Evolutionary conservation across 2,113 vertebrate species (phyloP).

Genomic region (Pagrus major): DNA sequence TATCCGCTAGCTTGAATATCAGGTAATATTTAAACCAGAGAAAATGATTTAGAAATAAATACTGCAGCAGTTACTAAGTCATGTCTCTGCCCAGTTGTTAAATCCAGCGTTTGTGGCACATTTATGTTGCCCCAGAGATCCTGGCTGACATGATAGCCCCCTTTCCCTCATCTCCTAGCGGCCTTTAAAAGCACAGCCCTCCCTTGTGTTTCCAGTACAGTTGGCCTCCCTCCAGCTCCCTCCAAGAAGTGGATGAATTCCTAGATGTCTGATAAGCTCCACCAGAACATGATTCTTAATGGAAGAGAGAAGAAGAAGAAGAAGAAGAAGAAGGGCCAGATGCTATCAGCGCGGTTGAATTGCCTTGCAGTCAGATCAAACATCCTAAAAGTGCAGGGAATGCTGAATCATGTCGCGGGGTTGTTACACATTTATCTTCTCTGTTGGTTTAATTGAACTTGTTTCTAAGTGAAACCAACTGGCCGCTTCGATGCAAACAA

Average conservation of each 20-base stretch:
- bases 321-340: constrained; percentile 78
- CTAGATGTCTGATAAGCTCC: constrained; percentile 80
- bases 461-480: constrained; percentile 72
- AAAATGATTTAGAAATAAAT: constrained; percentile 58
- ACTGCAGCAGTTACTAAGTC: constrained; percentile 58
- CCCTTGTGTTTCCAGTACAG: constrained; percentile 64
- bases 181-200: constrained; percentile 62
- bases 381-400: constrained; percentile 64
- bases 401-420: constrained; percentile 56
- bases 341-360: constrained; percentile 75
- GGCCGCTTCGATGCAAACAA: constrained; percentile 65
- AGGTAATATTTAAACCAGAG: constrained; percentile 69
- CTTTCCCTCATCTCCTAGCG: constrained; percentile 55
- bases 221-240: constrained; percentile 70
- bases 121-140: constrained; percentile 72
- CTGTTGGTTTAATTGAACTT: constrained; percentile 72
- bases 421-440: constrained; percentile 66
- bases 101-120: constrained; percentile 74
- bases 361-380: constrained; percentile 71
- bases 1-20: constrained; percentile 37
- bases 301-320: constrained; percentile 75
- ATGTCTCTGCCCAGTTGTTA: constrained; percentile 72
- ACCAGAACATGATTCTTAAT: constrained; percentile 78
- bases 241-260: constrained; percentile 78
- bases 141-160: constrained; percentile 61